Base-by-base conservation (phyloP, 2,113 vertebrate species). In the Corythornis cristatus region DNA sequence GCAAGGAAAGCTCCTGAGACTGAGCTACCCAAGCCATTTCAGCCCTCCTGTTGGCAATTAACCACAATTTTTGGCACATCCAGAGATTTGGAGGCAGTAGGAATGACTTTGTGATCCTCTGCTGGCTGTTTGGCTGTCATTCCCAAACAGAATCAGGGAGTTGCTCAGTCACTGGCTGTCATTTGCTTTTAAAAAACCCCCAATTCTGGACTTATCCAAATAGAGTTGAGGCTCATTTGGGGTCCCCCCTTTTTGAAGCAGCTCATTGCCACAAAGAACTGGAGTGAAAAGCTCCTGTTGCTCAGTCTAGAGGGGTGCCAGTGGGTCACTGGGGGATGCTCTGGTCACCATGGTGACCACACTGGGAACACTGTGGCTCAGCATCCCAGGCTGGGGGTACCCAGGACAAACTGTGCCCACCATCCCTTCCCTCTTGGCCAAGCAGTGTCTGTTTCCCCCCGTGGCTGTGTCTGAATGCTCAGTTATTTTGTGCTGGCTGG, bases 391-490 rank as follows among this genome's bases (percentile, higher is more conserved):
- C n/a, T 45, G 29, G 26, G 33, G 72, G 71, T 20, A n/a, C 37
- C 74, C 53, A 15, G 48, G 33, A n/a, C 12, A 28, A 31, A 4
- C 66, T 13, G 5, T 33, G 56, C 12, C n/a, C 29, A 35, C 11
- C 1, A 1, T 20, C 0, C 0, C 60, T 60, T 64, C 12, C 16
- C 56, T 64, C 22, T 60, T 50, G 23, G 51, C 33, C 40, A 19
- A 57, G 11, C 37, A 14, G 13, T 6, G 26, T 17, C 81, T 50
- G 45, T 48, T 13, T 61, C 56, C 31, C 21, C 15, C 42, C 17
- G 0, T 78, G 65, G 16, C 60, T 72, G 5, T 0, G 0, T 68
- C 54, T 60, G 3, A 68, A 20, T 50, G 37, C 64, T 17, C 48
- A 40, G 14, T 10, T 43, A 45, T 78, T 74, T 40, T 42, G 17